Base-by-base conservation (phyloP, 1,140 invertebrate genomes). In the Lerema accius region DNA sequence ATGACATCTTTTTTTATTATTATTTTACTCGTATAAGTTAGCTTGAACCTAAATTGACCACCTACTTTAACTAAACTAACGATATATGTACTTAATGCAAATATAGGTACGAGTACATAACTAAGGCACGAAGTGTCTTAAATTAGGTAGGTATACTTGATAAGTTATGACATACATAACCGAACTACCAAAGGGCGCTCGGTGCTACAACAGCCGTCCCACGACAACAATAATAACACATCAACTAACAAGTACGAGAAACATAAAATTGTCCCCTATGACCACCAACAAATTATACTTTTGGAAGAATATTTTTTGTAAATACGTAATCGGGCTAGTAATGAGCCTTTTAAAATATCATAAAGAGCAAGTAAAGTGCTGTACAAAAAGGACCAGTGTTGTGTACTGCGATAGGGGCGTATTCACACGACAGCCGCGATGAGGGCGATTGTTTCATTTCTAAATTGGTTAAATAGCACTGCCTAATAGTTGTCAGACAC, bases 401-500 rank as follows among this genome's bases (percentile, higher is more conserved):
- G 66, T 73, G 46, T 65, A 51, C 65, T 70, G 53, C 40, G 77
- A 90, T 90, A 90, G 86, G 87, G 87, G 87, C 86, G 78, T 87
- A 86, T 90, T 89, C 82, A 84, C 78, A 73, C 63, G 58, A 58
- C 55, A 51, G 51, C 28, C 55, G 55, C 67, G 42, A 89, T 90
- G 81, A 66, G 86, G 87, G 86, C 80, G 78, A 90, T 90, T 90
- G 84, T 90, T 86, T 89, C 82, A 80, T 61, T 69, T 82, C 77
- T 89, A 89, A 37, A 89, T 89, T 89, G 87, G 83, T 86, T 85
- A 90, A 90, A 80, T 84, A 86, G 78, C 64, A 58, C 78, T 67
- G 73, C 62, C 82, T 90, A 90, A 90, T 87, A 80, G 84, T 61
- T 45, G 42, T 55, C 63, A 70, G 72, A 80, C 87, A 90, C 85